Evolutionary conservation across 2,113 vertebrate genomes (phyloP).

Genomic region (Peromyscus leucopus): DNA sequence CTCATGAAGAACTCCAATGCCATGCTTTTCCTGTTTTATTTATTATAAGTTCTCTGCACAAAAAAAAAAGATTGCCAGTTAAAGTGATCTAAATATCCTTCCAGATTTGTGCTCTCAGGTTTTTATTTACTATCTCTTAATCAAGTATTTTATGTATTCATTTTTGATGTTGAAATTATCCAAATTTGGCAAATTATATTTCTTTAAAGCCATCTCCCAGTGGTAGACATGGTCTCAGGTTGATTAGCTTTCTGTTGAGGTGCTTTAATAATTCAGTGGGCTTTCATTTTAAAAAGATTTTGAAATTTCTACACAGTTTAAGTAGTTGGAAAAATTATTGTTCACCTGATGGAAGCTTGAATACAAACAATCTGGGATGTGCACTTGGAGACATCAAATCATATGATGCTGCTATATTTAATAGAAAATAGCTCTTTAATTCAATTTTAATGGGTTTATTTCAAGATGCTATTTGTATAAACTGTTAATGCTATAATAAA

Average conservation of each 20-base stretch:
- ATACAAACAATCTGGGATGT: neutral
- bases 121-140: constrained; percentile 29
- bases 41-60: neutral
- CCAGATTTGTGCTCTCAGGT: neutral
- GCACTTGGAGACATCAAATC: neutral
- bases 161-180: constrained; percentile 4
- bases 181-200: neutral
- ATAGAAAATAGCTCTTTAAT: constrained; percentile 32
- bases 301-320: constrained; percentile 23
- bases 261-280: constrained; percentile 20
- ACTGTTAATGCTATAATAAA: constrained; percentile 43
- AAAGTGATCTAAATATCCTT: neutral
- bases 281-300: constrained; percentile 59
- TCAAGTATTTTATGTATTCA: neutral
- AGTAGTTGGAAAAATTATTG: constrained; percentile 1
- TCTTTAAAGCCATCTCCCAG: constrained; percentile 1
- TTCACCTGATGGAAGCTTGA: neutral
- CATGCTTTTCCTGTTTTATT: neutral
- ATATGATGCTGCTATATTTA: neutral
- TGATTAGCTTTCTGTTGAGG: neutral
- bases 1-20: too few relatives aligned
- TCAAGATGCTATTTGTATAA: constrained; percentile 27
- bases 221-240: neutral
- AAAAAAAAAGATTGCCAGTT: neutral
- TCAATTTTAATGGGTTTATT: constrained; percentile 49